phyloP scores from a whole-genome alignment of 1,140 invertebrate species.

The Stenopsyche tienmushanensis region DNA sequence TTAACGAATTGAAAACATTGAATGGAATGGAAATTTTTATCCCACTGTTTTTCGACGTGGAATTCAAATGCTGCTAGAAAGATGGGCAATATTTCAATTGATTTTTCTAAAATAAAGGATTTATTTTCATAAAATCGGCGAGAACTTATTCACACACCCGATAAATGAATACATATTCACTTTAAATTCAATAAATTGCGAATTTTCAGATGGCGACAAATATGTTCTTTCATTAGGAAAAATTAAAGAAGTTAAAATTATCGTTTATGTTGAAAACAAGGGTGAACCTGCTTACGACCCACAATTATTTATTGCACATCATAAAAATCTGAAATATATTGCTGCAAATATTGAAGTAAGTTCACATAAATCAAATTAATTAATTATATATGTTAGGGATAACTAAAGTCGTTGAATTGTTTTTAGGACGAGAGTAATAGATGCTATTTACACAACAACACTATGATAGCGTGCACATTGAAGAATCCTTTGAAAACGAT shows the following conservation, averaged over 20 bases:
- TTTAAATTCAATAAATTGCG: constrained; percentile 12
- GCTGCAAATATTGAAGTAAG: constrained; percentile 55
- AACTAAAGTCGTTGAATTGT: neutral
- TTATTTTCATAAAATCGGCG: no score
- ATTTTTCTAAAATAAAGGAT: no score
- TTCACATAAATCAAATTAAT: neutral
- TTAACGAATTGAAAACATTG: no score
- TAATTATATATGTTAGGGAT: neutral
- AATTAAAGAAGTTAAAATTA: constrained; percentile 73
- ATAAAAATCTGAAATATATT: constrained; percentile 77
- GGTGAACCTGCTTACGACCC: constrained; percentile 92
- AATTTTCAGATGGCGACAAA: constrained; percentile 46
- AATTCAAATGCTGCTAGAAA: no score
- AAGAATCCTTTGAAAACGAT: constrained; percentile 86
- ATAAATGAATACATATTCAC: no score
- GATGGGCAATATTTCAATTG: no score
- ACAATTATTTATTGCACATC: constrained; percentile 77
- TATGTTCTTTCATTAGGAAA: constrained; percentile 70
- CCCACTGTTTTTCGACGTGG: no score
- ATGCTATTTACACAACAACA: constrained; percentile 72
- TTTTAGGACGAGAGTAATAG: constrained; percentile 61
- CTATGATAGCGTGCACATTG: constrained; percentile 75
- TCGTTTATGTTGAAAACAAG: constrained; percentile 73
- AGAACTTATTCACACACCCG: no score
- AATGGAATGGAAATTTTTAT: no score